These are phyloP conservation scores for Talpa occidentalis DNA, from an alignment of 2,113 vertebrate species.

Conservation along the genomic window DNA sequence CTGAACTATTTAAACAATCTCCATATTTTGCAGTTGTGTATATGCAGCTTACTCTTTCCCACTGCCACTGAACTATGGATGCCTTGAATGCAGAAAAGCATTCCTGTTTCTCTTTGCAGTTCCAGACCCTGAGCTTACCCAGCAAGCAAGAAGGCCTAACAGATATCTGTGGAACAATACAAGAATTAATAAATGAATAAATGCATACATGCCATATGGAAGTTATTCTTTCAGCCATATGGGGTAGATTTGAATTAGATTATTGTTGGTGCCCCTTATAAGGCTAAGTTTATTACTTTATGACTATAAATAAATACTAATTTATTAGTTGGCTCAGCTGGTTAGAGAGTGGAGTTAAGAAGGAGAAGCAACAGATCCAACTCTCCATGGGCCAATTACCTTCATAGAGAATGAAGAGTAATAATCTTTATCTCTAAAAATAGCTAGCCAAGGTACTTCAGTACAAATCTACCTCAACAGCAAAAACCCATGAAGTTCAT, in stretches of 20 bases:
- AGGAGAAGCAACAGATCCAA: slow-evolving; percentile 41
- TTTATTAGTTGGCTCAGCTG: slow-evolving; percentile 63
- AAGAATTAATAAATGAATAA: not conserved
- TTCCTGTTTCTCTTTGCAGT: not conserved
- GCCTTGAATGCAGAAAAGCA: not conserved
- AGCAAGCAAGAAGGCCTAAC: not conserved
- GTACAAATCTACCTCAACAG: not conserved
- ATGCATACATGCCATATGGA: not conserved
- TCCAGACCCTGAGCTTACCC: not conserved
- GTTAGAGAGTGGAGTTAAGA: not conserved
- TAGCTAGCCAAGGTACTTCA: not conserved
- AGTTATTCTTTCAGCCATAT: not conserved
- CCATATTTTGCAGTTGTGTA: not conserved
- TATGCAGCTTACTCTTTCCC: not conserved
- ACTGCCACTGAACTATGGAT: no score
- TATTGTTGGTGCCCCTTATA: not conserved
- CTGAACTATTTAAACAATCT: not conserved
- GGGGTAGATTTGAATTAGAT: not conserved
- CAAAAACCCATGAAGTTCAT: not conserved
- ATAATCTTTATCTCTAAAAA: slow-evolving; percentile 40
- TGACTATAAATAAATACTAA: not conserved
- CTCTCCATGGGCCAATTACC: slow-evolving; percentile 62
- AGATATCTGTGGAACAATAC: not conserved
- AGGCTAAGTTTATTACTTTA: not conserved
- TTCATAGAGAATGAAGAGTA: slow-evolving; percentile 3